A percentile compares a stretch with the other conserved stretches of the same genome.
Conservation (phyloP, 2,113 vertebrate genomes). For the Tachuris rubrigastra region DNA sequence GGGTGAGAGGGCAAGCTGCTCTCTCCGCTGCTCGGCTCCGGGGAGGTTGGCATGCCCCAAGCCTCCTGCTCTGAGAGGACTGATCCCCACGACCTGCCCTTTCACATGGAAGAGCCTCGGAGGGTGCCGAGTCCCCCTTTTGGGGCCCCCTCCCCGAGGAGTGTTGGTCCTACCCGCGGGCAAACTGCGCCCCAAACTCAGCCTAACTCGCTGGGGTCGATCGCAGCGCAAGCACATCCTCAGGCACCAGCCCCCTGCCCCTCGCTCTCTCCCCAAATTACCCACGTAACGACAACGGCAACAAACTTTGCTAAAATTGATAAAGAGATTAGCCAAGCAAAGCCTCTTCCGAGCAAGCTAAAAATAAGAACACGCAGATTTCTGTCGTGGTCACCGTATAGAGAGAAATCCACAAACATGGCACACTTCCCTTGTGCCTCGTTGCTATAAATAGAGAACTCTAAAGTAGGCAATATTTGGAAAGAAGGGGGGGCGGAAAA, state of each 20-base stretch:
- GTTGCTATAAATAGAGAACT: constrained; percentile 52
- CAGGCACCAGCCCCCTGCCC: not conserved
- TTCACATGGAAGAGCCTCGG: not conserved
- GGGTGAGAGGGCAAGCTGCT: not conserved
- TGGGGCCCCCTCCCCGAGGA: not conserved
- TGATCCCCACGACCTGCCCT: not conserved
- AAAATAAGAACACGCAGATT: constrained; percentile 49
- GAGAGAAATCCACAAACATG: constrained; percentile 42
- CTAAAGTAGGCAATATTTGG: not conserved
- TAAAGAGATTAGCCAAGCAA: constrained; percentile 41
- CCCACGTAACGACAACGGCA: not conserved
- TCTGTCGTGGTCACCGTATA: not conserved
- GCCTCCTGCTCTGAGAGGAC: not conserved
- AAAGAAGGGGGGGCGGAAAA: not conserved
- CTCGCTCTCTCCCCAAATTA: not conserved
- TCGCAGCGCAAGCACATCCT: not conserved
- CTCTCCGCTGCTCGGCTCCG: not conserved
- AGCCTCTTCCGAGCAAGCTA: constrained; percentile 58
- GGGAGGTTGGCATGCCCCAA: not conserved
- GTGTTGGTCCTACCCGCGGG: not conserved
- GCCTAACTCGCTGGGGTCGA: not conserved
- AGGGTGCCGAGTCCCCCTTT: not conserved
- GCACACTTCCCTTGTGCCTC: constrained; percentile 32
- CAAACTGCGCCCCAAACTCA: constrained; percentile 10
- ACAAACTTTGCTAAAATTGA: constrained; percentile 51